These are phyloP conservation scores for Prosopocoilus inquinatus DNA, from an alignment of 2,888 invertebrate species.

Conservation along the genomic window DNA sequence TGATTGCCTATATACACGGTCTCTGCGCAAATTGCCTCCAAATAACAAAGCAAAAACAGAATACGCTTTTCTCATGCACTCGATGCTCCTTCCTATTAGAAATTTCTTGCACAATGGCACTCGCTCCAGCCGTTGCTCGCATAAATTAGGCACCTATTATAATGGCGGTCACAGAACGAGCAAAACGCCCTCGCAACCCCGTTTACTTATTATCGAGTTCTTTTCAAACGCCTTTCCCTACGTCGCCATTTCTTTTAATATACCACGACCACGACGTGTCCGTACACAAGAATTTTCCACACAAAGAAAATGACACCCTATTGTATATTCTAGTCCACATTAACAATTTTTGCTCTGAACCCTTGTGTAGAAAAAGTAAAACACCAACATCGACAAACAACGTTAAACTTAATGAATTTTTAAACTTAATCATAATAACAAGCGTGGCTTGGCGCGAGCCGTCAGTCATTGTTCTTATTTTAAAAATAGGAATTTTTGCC, in stretches of 20 bases:
- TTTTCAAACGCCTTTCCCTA: constrained; percentile 1
- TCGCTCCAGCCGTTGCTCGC: neutral
- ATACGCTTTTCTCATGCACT: neutral
- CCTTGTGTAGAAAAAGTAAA: no score
- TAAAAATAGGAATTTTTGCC: no score
- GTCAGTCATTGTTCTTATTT: no score
- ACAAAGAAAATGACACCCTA: no score
- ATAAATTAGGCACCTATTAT: constrained; percentile 4
- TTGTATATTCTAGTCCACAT: no score
- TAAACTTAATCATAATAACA: no score
- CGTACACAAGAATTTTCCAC: no score
- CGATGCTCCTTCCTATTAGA: constrained; percentile 2
- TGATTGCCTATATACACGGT: constrained; percentile 25
- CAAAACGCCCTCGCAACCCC: constrained; percentile 3
- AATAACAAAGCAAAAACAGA: constrained; percentile 25
- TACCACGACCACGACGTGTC: no score
- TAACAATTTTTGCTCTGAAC: no score
- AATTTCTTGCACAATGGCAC: neutral
- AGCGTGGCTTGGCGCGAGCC: no score
- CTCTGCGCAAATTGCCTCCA: constrained; percentile 24
- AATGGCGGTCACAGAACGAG: constrained; percentile 1
- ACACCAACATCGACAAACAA: no score
- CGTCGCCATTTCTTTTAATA: neutral
- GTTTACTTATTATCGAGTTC: constrained; percentile 3
- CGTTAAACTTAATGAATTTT: no score